Conservation (phyloP, 2,797 vertebrate genomes). For the Calcarius lapponicus region DNA sequence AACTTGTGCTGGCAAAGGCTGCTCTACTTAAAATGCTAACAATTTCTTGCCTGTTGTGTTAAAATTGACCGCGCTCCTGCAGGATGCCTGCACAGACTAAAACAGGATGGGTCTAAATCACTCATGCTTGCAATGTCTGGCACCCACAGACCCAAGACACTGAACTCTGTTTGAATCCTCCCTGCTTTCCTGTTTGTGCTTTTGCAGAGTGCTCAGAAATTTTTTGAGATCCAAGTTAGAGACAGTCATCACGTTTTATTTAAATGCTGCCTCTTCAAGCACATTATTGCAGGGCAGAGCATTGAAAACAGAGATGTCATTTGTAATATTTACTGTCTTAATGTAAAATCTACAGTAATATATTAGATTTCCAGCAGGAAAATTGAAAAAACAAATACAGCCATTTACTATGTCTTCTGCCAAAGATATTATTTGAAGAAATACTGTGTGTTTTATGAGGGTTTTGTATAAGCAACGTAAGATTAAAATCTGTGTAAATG, state of each 20-base stretch:
- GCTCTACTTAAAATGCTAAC: slow-evolving; percentile 4
- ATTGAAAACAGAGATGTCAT: background rate
- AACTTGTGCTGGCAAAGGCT: background rate
- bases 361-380: background rate
- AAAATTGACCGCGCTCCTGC: background rate
- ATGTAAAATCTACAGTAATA: background rate
- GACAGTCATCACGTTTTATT: background rate
- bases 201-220: background rate
- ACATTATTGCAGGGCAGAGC: background rate
- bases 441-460: background rate
- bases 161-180: background rate
- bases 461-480: background rate
- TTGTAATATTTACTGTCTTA: slow-evolving; percentile 8
- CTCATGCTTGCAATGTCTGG: background rate
- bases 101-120: background rate
- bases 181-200: background rate
- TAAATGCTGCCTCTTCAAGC: background rate
- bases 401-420: background rate
- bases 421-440: background rate
- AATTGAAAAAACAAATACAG: background rate
- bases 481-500: background rate
- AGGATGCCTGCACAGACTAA: background rate
- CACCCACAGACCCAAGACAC: background rate
- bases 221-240: background rate
- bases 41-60: slow-evolving; percentile 21